phyloP scores from a whole-genome alignment of 2,113 vertebrate genomes.

The Cephalopterus ornatus region DNA sequence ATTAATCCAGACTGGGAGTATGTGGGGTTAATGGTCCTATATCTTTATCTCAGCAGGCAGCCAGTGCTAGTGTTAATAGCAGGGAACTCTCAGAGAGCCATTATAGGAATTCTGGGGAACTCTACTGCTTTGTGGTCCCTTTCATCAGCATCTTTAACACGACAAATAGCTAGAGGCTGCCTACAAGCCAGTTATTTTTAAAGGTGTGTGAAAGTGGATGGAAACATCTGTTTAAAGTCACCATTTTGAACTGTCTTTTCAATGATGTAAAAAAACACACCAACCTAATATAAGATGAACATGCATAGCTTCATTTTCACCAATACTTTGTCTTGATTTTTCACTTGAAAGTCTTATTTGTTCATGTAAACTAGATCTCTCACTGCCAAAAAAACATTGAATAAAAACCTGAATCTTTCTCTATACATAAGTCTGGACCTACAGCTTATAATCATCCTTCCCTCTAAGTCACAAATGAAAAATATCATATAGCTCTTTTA shows the following conservation, averaged over 20 bases:
- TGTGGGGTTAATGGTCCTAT: conserved; percentile 7
- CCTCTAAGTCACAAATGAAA: not conserved
- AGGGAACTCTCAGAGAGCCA: not conserved
- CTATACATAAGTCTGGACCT: not conserved
- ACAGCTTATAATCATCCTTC: not conserved
- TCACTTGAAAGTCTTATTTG: not conserved
- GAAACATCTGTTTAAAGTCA: conserved; percentile 27
- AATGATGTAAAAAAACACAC: not conserved
- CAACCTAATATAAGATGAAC: not conserved
- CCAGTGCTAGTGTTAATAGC: not conserved
- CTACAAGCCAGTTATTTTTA: conserved; percentile 3
- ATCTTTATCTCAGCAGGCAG: conserved; percentile 15
- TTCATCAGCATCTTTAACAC: conserved; percentile 29
- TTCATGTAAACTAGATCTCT: not conserved
- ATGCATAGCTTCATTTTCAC: not conserved
- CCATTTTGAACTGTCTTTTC: not conserved
- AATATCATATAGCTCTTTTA: not conserved
- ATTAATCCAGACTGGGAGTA: not conserved
- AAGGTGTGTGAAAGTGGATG: not conserved
- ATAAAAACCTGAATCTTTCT: not conserved
- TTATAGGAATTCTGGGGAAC: conserved; percentile 3
- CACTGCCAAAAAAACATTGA: not conserved
- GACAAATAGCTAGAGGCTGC: conserved; percentile 37
- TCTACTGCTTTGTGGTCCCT: not conserved
- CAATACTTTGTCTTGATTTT: not conserved